Evolutionary conservation across 2,113 vertebrate genomes (phyloP).

Genomic region (Stigmatopora argus): DNA sequence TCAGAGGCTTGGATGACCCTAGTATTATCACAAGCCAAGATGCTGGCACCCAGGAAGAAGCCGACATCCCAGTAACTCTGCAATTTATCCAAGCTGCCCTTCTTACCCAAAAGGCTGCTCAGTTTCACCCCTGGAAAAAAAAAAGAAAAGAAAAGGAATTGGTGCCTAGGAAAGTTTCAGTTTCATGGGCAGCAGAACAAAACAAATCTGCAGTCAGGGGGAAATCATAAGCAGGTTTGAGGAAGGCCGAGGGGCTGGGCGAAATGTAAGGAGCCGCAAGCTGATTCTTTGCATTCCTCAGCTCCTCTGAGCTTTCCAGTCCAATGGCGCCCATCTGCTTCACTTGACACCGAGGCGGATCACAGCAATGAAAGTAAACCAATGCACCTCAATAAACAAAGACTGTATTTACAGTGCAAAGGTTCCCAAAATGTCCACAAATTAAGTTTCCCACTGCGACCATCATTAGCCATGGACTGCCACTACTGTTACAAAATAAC

Average conservation of each 20-base stretch:
- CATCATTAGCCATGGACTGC: neutral
- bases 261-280: constrained; percentile 18
- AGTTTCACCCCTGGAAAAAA: constrained; percentile 85
- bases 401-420: neutral
- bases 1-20: constrained; percentile 94
- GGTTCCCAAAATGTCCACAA: neutral
- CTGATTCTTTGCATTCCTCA: constrained; percentile 49
- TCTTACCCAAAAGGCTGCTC: constrained; percentile 94
- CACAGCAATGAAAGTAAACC: constrained; percentile 2
- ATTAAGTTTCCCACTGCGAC: neutral
- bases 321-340: neutral
- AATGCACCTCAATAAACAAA: neutral
- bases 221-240: constrained; percentile 4
- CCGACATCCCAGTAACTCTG: constrained; percentile 99
- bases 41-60: constrained; percentile 93
- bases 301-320: constrained; percentile 15
- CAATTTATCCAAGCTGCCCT: constrained; percentile 93
- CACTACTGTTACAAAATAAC: neutral
- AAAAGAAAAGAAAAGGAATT: neutral
- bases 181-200: constrained; percentile 9
- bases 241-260: constrained; percentile 12
- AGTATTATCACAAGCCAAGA: constrained; percentile 89
- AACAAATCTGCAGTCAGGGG: neutral
- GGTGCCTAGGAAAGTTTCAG: constrained; percentile 5
- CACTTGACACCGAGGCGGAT: neutral